phyloP scores from a whole-genome alignment of 2,797 vertebrate genomes.

The Xenentodon cancila region DNA sequence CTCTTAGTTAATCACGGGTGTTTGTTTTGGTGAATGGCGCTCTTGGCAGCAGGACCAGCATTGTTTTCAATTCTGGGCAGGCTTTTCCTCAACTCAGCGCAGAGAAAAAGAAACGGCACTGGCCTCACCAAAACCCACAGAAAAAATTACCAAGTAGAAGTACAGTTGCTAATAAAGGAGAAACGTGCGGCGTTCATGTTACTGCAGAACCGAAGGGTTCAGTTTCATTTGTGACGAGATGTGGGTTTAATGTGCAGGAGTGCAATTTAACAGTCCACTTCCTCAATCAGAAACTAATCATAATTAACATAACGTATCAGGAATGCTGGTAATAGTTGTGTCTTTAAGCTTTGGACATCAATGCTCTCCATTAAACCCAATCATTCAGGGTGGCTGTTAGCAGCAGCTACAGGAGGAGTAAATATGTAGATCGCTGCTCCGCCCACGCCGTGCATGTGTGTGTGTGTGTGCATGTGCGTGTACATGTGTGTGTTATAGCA shows the following conservation, averaged over 20 bases:
- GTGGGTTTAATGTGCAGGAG: constrained; percentile 2
- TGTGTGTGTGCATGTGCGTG: constrained; percentile 21
- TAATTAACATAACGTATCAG: too few relatives aligned
- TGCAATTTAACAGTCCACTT: constrained; percentile 20
- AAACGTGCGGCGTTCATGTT: neutral
- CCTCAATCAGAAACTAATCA: constrained; percentile 19
- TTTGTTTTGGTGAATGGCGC: constrained; percentile 62
- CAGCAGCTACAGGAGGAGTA: constrained; percentile 38
- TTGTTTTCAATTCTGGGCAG: constrained; percentile 54
- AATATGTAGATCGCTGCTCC: constrained; percentile 58
- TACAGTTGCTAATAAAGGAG: neutral
- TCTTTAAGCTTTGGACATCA: constrained; percentile 11
- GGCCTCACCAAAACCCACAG: constrained; percentile 23
- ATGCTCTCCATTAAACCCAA: constrained; percentile 19
- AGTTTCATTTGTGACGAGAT: constrained; percentile 6
- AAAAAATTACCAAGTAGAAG: neutral
- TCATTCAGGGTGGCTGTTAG: constrained; percentile 12
- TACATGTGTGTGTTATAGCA: constrained; percentile 15
- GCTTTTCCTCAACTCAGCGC: constrained; percentile 41
- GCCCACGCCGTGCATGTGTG: constrained; percentile 45
- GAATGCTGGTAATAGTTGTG: neutral
- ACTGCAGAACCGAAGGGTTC: constrained; percentile 1
- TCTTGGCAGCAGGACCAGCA: constrained; percentile 45
- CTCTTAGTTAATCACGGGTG: constrained; percentile 44
- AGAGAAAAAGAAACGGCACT: constrained; percentile 48